Evolutionary conservation across 2,888 invertebrate species (phyloP).

Genomic region (Epistrophella euchroma): DNA sequence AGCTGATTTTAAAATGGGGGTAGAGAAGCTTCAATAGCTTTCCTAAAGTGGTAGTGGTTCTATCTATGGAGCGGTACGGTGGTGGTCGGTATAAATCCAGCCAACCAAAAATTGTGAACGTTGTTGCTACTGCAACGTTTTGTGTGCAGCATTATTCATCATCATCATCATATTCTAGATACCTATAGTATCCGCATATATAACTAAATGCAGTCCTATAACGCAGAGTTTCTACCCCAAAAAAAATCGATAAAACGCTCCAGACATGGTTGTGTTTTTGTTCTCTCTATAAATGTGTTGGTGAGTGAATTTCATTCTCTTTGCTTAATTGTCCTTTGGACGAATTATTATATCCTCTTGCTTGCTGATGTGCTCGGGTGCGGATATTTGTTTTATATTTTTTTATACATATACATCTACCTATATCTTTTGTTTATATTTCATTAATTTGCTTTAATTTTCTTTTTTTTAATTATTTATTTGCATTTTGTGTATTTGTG

Average conservation of each 20-base stretch:
- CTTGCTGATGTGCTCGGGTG: constrained; percentile 36
- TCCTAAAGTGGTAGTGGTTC: constrained; percentile 28
- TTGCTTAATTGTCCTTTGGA: constrained; percentile 72
- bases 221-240: constrained; percentile 8
- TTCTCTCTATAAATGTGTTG: constrained; percentile 13
- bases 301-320: constrained; percentile 65
- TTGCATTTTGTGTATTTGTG: constrained; percentile 26
- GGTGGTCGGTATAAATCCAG: constrained; percentile 24
- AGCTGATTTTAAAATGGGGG: constrained; percentile 24
- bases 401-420: not conserved
- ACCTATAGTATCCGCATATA: constrained; percentile 16
- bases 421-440: constrained; percentile 67
- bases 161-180: constrained; percentile 18
- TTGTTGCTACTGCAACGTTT: constrained; percentile 73
- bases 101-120: constrained; percentile 73
- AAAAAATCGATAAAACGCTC: constrained; percentile 72
- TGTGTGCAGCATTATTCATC: constrained; percentile 68
- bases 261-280: constrained; percentile 46
- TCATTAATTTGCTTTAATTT: constrained; percentile 60
- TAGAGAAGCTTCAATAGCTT: constrained; percentile 11
- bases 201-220: constrained; percentile 12
- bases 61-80: constrained; percentile 36
- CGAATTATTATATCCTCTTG: constrained; percentile 46
- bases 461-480: constrained; percentile 53
- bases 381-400: constrained; percentile 42